A percentile compares a stretch with the other conserved stretches of the same genome.
These are phyloP conservation scores for Pangasius mekongensis DNA, from an alignment of 2,797 vertebrate genomes.

Conservation along the genomic window DNA sequence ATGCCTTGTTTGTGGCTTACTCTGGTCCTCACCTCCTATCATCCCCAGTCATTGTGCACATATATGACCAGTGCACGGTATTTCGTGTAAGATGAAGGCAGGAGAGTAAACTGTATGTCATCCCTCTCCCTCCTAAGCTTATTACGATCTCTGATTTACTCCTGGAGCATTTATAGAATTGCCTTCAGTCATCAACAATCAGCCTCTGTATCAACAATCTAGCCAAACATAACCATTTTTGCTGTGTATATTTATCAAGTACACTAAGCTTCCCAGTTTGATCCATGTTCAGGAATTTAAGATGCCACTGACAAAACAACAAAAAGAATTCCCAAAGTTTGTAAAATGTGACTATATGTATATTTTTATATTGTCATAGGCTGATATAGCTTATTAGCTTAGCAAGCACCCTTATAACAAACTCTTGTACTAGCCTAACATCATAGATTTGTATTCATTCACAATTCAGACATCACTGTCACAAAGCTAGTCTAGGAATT, in stretches of 20 bases:
- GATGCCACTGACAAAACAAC: neutral
- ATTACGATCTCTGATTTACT: neutral
- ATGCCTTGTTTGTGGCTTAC: neutral
- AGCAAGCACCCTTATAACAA: neutral
- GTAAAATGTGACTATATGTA: neutral
- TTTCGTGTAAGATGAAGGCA: neutral
- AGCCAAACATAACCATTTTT: neutral
- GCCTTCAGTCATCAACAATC: neutral
- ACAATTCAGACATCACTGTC: conserved; percentile 9
- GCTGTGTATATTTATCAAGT: neutral
- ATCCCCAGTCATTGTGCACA: neutral
- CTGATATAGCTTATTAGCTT: neutral
- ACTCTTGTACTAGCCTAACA: neutral
- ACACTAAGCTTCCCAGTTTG: neutral
- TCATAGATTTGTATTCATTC: neutral
- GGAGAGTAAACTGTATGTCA: neutral
- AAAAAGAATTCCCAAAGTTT: neutral
- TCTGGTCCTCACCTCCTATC: neutral
- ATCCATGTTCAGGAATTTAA: neutral
- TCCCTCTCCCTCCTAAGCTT: neutral
- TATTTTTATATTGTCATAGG: neutral
- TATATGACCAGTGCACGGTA: neutral
- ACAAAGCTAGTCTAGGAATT: neutral
- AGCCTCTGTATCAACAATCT: too few relatives aligned
- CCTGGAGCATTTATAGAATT: neutral